Percentiles rank a stretch among this genome's conserved stretches.
These are phyloP conservation scores for Chlamydotis undulata DNA, from an alignment of 2,113 vertebrate species.

Conservation along the genomic window DNA sequence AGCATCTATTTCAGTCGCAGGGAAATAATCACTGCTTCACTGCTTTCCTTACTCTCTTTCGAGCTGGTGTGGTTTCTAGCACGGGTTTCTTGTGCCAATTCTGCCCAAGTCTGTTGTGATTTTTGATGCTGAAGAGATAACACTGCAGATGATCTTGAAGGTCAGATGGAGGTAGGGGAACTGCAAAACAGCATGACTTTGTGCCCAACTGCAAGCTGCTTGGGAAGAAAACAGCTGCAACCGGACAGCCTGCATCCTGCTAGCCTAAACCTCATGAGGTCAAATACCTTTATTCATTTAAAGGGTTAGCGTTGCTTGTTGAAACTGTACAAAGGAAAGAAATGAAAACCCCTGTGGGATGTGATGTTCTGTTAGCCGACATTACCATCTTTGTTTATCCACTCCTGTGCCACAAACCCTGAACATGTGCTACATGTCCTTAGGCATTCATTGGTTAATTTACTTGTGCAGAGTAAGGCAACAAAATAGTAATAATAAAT, in stretches of 20 bases:
- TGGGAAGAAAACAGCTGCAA: constrained; percentile 56
- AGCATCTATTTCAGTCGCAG: neutral
- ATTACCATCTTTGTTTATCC: constrained; percentile 68
- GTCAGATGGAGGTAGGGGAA: constrained; percentile 54
- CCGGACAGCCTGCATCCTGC: constrained; percentile 28
- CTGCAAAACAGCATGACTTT: constrained; percentile 20
- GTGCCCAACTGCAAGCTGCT: constrained; percentile 43
- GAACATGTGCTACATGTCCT: constrained; percentile 77
- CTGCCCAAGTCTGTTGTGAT: constrained; percentile 5
- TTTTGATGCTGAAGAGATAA: constrained; percentile 50
- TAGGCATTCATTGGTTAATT: constrained; percentile 78
- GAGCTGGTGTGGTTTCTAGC: neutral
- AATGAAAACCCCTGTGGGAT: constrained; percentile 47
- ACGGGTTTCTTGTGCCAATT: neutral
- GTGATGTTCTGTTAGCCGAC: constrained; percentile 60
- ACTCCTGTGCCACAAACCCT: constrained; percentile 70
- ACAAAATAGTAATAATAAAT: constrained; percentile 68
- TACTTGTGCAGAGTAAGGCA: constrained; percentile 72
- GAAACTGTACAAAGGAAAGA: constrained; percentile 60
- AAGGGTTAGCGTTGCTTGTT: constrained; percentile 56
- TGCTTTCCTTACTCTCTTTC: neutral
- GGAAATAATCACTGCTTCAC: neutral
- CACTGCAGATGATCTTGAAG: constrained; percentile 48
- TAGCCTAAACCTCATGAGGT: constrained; percentile 23
- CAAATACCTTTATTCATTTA: constrained; percentile 35